These are phyloP conservation scores for Passer domesticus DNA, from an alignment of 2,113 vertebrate species.

Conservation along the genomic window DNA sequence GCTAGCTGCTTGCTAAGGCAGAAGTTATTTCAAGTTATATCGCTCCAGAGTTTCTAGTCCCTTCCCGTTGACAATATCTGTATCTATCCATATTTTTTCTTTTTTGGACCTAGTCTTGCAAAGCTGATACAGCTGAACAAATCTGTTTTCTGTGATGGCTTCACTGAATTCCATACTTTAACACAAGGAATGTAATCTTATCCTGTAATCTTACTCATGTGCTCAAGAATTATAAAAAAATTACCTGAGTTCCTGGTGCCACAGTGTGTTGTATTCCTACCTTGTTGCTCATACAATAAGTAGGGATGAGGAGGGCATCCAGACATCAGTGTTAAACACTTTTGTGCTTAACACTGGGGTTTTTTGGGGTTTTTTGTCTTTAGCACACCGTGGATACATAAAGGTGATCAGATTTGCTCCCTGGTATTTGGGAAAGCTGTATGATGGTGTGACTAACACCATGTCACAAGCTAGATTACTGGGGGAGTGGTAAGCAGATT, in stretches of 20 bases:
- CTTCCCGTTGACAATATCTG: not conserved
- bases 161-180: not conserved
- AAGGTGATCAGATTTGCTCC: not conserved
- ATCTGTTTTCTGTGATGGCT: not conserved
- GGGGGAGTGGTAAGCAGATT: not conserved
- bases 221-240: not conserved
- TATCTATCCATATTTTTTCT: not conserved
- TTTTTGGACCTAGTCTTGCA: not conserved
- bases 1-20: not conserved
- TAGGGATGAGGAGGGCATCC: not conserved
- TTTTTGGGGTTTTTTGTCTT: not conserved
- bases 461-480: not conserved
- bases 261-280: not conserved
- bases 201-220: not conserved
- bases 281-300: not conserved
- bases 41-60: not conserved
- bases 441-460: not conserved
- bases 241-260: not conserved
- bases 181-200: not conserved
- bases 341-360: not conserved
- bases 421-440: not conserved
- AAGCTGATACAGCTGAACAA: not conserved
- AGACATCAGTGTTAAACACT: not conserved
- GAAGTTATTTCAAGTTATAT: not conserved
- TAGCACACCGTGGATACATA: not conserved